Base-by-base conservation (phyloP, 2,888 invertebrate species). In the Melolontha melolontha region DNA sequence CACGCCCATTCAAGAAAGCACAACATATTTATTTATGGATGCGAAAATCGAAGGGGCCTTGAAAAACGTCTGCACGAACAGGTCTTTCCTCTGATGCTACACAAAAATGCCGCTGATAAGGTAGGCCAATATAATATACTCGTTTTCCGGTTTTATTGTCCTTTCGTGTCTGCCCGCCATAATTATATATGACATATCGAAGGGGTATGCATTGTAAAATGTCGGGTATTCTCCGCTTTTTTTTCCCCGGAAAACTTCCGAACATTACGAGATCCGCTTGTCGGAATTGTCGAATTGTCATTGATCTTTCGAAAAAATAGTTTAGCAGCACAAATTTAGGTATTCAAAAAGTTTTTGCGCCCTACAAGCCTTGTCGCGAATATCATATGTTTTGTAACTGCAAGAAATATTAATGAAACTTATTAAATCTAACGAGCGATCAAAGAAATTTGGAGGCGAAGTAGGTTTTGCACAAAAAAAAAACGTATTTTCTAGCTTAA, bases 21-120 rank as follows among this genome's bases (percentile, higher is more conserved):
- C 84, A 98, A 98, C 82, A 92, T 97, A 78, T 98, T 98, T 83
- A 91, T 97, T 79, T 98, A 97, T 81, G 98, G 98, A 75, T 98
- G 98, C 84, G 95, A 95, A 85, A 94, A 91, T 83, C 88, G 92
- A 77, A 88, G 93, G 77, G 90, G 90, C 75, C 87, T 90, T 12
- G 93, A 93, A 57, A 91, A 90, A 80, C 89, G 91, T 77, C 86
- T 97, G 62, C 91, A 93, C 72, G 97, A 97, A 81, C 95, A 97
- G 86, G 92, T 97, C 54, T 97, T 97, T 83, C 97, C 97, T 5
- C 85, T 96, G 74, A 96, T 97, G 94, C 85, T 97, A 74, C 95
- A 95, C 80, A 95, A 95, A 86, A 95, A 95, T 83, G 91, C 94
- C 70, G 92, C 94, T 39, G 95, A 95, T 83, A 94, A 94, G 89